phyloP scores from a whole-genome alignment of 2,113 vertebrate species.

The Rhabdornis inornatus region DNA sequence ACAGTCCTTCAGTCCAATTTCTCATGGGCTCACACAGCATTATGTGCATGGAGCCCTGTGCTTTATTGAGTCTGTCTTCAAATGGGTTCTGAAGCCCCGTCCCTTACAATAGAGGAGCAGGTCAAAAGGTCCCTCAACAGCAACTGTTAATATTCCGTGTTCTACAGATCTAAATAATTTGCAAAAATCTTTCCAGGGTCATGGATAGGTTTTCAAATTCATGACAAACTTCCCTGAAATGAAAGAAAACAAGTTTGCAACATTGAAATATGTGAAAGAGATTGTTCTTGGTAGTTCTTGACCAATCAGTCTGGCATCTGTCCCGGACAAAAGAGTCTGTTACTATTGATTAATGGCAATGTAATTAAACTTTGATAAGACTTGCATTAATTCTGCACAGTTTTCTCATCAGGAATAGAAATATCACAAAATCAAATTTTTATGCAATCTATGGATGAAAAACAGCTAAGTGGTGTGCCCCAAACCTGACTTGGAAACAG shows the following conservation, averaged over 20 bases:
- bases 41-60: rapidly evolving
- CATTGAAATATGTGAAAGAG: not conserved
- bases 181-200: not conserved
- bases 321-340: not conserved
- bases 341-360: not conserved
- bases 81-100: not conserved
- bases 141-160: not conserved
- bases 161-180: not conserved
- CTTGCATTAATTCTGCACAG: not conserved
- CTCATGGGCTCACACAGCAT: not conserved
- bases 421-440: not conserved
- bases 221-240: not conserved
- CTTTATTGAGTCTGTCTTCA: not conserved
- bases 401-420: not conserved
- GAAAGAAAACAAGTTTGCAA: not conserved
- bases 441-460: not conserved
- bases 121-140: not conserved
- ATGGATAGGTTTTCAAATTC: not conserved
- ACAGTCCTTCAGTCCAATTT: not conserved
- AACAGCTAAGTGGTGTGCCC: not conserved
- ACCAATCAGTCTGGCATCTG: not conserved
- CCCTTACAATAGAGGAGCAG: not conserved
- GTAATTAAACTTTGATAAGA: not conserved
- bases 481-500: not conserved
- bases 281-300: not conserved